Evolutionary conservation across 2,113 vertebrate genomes (phyloP).

Genomic region (Laterallus jamaicensis): DNA sequence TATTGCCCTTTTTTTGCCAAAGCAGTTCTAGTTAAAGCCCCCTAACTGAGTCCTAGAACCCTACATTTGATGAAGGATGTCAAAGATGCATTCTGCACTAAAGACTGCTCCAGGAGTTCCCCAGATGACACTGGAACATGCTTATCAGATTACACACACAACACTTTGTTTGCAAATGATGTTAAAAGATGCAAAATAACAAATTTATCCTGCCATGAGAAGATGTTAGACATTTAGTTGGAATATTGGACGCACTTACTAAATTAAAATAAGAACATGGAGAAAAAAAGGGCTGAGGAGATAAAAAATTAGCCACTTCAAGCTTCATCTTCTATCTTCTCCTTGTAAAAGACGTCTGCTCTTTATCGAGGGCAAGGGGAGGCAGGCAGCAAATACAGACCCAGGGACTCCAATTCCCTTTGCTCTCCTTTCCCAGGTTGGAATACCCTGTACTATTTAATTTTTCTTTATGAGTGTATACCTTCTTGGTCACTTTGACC

Average conservation of each 20-base stretch:
- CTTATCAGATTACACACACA: background rate
- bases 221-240: background rate
- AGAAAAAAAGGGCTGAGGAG: background rate
- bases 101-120: background rate
- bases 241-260: background rate
- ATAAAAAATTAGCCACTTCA: background rate
- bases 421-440: background rate
- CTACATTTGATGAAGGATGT: background rate
- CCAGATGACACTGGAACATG: background rate
- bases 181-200: background rate
- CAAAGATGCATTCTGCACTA: background rate
- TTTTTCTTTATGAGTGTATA: background rate
- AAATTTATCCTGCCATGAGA: background rate
- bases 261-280: background rate
- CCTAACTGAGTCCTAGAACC: background rate
- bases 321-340: background rate
- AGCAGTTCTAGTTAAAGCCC: background rate
- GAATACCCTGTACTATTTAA: background rate
- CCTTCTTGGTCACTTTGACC: background rate
- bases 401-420: background rate
- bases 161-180: background rate
- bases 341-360: background rate
- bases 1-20: background rate
- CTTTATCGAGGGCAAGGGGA: background rate
- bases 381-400: background rate